phyloP scores from a whole-genome alignment of 35 echinoderm and acorn worm species.

The Acanthaster planci region DNA sequence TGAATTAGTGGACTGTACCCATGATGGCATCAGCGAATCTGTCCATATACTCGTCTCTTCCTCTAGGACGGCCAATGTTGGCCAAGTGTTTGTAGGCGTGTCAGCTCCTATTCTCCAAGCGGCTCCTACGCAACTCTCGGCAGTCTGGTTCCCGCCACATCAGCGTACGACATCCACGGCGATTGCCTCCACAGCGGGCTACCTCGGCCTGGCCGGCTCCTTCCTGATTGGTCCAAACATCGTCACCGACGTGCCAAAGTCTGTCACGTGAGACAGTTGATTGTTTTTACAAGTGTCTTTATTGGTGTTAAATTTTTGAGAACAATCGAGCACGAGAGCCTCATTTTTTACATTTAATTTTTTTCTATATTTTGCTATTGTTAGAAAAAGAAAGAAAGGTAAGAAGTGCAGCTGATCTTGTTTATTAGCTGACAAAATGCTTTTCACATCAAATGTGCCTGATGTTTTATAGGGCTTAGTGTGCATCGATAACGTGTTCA shows the following conservation, averaged over 20 bases:
- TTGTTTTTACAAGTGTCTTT: too few relatives aligned
- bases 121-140: slow-evolving; percentile 78
- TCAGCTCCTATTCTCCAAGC: slow-evolving; percentile 79
- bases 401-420: too few relatives aligned
- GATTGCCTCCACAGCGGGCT: slow-evolving; percentile 52
- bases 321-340: slow-evolving; percentile 6
- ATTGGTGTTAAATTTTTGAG: not conserved
- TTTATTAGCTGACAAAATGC: too few relatives aligned
- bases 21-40: too few relatives aligned
- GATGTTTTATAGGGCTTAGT: too few relatives aligned
- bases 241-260: slow-evolving; percentile 42
- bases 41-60: too few relatives aligned
- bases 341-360: not conserved
- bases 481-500: too few relatives aligned
- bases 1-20: too few relatives aligned
- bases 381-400: too few relatives aligned
- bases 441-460: too few relatives aligned
- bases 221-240: slow-evolving; percentile 88
- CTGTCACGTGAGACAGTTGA: not conserved
- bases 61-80: slow-evolving; percentile 77
- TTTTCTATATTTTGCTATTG: not conserved
- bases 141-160: slow-evolving; percentile 82
- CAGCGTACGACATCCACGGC: slow-evolving; percentile 88
- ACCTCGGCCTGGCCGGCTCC: slow-evolving; percentile 75
- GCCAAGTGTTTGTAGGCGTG: slow-evolving; percentile 81